Evolutionary conservation across 2,888 invertebrate species (phyloP).

Genomic region (Lasioglossum oenotherae): DNA sequence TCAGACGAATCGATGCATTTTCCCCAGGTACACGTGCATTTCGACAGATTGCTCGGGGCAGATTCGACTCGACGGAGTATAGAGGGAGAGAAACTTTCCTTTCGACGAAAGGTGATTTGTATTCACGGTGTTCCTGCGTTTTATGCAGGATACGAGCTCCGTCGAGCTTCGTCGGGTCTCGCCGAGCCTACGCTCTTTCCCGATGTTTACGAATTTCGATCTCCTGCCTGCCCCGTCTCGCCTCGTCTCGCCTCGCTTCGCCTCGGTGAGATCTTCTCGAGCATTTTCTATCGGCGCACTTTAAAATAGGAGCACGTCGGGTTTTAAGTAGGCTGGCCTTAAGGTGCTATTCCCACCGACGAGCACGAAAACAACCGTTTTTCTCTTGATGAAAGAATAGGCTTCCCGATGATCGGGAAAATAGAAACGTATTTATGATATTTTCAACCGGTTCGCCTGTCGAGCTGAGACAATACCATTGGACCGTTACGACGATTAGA

Average conservation of each 20-base stretch:
- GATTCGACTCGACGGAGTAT: neutral
- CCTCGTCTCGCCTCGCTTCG: slow-evolving; percentile 5
- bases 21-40: neutral
- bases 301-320: slow-evolving; percentile 29
- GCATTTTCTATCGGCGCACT: slow-evolving; percentile 25
- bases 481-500: neutral
- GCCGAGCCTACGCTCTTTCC: slow-evolving; percentile 21
- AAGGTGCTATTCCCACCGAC: neutral
- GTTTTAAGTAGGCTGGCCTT: slow-evolving; percentile 10
- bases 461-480: neutral
- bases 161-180: slow-evolving; percentile 11
- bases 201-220: slow-evolving; percentile 53
- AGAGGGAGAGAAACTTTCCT: slow-evolving; percentile 63
- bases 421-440: neutral
- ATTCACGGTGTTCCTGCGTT: slow-evolving; percentile 58
- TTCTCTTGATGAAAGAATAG: neutral
- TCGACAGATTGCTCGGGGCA: neutral
- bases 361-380: neutral
- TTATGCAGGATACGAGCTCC: slow-evolving; percentile 55
- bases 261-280: slow-evolving; percentile 16
- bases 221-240: neutral
- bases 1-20: neutral
- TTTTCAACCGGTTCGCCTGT: neutral
- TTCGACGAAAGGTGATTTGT: slow-evolving; percentile 54
- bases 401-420: neutral